Evolutionary conservation across 2,888 invertebrate genomes (phyloP).

Genomic region (Euspilapteryx auroguttella): DNA sequence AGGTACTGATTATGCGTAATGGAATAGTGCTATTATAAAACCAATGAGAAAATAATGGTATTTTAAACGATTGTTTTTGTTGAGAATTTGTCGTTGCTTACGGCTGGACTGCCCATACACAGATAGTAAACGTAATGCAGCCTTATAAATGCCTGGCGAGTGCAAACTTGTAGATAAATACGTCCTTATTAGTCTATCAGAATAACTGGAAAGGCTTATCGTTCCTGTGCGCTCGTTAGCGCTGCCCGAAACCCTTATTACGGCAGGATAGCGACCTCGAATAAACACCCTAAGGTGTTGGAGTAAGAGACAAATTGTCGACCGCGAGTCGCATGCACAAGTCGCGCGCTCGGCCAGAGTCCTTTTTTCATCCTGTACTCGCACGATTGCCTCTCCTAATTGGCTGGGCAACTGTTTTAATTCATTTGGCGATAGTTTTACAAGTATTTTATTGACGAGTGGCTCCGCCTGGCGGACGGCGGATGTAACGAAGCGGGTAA

Average conservation of each 20-base stretch:
- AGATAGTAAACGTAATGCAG: constrained; percentile 5
- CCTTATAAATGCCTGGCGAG: constrained; percentile 13
- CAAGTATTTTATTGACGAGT: constrained; percentile 59
- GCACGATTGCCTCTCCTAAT: constrained; percentile 59
- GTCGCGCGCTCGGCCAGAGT: constrained; percentile 17
- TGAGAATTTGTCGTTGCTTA: constrained; percentile 2
- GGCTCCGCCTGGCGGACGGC: constrained; percentile 47
- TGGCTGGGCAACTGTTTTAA: constrained; percentile 59
- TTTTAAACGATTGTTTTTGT: background rate
- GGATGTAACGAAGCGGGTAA: constrained; percentile 49
- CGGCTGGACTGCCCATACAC: background rate
- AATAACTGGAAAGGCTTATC: constrained; percentile 48
- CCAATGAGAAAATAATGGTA: too few relatives aligned
- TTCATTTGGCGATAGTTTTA: constrained; percentile 61
- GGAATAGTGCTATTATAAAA: too few relatives aligned
- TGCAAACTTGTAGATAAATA: constrained; percentile 52
- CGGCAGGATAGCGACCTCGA: constrained; percentile 14
- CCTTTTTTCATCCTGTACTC: constrained; percentile 49
- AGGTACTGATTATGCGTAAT: constrained; percentile 2
- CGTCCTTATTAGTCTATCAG: constrained; percentile 59
- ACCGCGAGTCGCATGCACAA: background rate
- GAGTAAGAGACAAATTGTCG: constrained; percentile 16
- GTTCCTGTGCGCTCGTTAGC: constrained; percentile 44
- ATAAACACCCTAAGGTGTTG: constrained; percentile 19
- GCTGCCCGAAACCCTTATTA: constrained; percentile 48